These are phyloP conservation scores for Polietes domitor DNA, from an alignment of 2,888 invertebrate genomes.

Conservation along the genomic window DNA sequence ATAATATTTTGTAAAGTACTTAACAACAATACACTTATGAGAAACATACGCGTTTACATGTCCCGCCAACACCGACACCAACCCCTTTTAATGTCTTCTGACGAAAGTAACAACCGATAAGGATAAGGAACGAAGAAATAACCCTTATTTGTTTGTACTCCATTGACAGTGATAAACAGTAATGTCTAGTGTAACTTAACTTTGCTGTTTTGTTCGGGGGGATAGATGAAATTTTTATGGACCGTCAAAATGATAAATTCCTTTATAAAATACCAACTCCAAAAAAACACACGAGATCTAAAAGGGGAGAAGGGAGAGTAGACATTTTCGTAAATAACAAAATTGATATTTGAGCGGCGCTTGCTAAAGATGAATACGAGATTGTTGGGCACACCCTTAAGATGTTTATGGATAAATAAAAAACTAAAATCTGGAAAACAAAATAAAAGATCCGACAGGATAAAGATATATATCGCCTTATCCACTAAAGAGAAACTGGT, in stretches of 20 bases:
- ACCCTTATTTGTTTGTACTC: conserved; percentile 54
- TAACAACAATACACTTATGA: conserved; percentile 35
- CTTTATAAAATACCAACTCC: conserved; percentile 59
- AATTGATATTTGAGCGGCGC: neutral
- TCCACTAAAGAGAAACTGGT: too few relatives aligned
- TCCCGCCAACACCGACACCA: conserved; percentile 11
- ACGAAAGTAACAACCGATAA: conserved; percentile 37
- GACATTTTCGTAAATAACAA: conserved; percentile 6
- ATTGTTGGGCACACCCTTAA: neutral
- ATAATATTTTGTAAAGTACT: conserved; percentile 45
- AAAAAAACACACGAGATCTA: neutral
- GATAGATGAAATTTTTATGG: conserved; percentile 77
- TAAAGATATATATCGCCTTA: too few relatives aligned
- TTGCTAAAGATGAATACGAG: too few relatives aligned
- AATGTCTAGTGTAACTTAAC: conserved; percentile 28
- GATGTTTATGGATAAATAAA: neutral
- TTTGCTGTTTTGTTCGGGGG: neutral
- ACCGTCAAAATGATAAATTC: conserved; percentile 79
- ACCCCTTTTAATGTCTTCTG: conserved; percentile 45
- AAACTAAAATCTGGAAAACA: neutral
- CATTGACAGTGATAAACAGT: conserved; percentile 36
- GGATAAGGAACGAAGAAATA: conserved; percentile 65
- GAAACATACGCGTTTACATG: conserved; percentile 19
- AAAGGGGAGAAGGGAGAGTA: neutral
- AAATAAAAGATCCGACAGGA: too few relatives aligned